Evolutionary conservation across 2,888 invertebrate genomes (phyloP), one percentile per base, ranked within the genome.

Genomic region (Drosophila emarginata): DNA sequence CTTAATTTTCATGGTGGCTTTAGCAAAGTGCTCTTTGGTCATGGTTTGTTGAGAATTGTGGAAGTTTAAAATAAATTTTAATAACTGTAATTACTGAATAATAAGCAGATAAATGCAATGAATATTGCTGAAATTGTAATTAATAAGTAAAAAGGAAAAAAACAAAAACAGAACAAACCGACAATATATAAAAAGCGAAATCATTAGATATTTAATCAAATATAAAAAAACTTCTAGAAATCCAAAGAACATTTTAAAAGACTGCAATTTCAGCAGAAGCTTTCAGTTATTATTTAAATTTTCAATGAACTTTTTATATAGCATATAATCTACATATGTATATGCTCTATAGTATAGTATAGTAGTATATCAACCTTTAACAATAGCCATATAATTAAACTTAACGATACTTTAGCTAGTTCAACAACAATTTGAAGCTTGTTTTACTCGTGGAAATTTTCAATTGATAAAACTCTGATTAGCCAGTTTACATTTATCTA

Each of bases 81-180:
- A 85, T 85, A 63, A 60, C 61, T 23, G 70, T 67, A 85, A 81
- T 81, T 87, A 87, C 56, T 72, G 67, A 81, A 79, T 87, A 67
- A 67, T 72, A 58, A 66, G 74, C 66, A 64, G 71, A 57, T 62
- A 40, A 65, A 59, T 39, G 40, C 66, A 59, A 71, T 57, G 56
- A 53, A 71, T 14, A 28, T 50, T 28, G 32, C 57, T 54, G 45
- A 60, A 56, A 50, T 51, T 36, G 21, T 57, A 45, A 45, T 45
- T 45, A 45, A 45, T 45, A 21, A 18, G 12, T 26, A 52, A 14
- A 32, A 32, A 9, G 15, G 14, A 54, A 15, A 37, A 56, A 21
- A 14, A 18, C 2, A 54, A 15, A 18, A 15, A 45, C 37, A 45
- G 15, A 40, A 40, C 15, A 40, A 18, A 9, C 3, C 5, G n/a